These are phyloP conservation scores for Epinephelus fuscoguttatus DNA, from an alignment of 2,113 vertebrate species.

Conservation along the genomic window DNA sequence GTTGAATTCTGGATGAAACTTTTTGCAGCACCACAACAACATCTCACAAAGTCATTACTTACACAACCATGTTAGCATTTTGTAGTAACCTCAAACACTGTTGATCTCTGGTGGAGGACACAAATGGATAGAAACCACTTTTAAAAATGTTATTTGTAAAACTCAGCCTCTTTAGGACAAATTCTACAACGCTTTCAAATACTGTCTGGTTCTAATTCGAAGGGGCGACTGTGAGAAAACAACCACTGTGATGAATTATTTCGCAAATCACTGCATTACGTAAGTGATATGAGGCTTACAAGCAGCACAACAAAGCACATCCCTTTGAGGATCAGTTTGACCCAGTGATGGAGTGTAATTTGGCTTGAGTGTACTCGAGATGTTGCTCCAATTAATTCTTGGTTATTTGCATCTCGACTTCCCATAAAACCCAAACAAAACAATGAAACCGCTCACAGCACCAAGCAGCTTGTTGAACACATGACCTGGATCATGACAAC, in stretches of 20 bases:
- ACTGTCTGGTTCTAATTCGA: background rate
- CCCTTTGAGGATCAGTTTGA: slow-evolving; percentile 42
- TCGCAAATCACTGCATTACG: slow-evolving; percentile 17
- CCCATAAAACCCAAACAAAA: slow-evolving; percentile 28
- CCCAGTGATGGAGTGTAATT: slow-evolving; percentile 31
- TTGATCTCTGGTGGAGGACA: background rate
- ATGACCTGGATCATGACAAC: slow-evolving; percentile 37
- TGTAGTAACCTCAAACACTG: background rate
- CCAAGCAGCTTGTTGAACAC: slow-evolving; percentile 2
- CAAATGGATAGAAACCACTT: background rate
- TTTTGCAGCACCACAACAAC: background rate
- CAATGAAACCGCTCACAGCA: background rate
- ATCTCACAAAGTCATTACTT: background rate
- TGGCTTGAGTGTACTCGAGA: slow-evolving; percentile 16
- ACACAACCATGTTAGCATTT: background rate
- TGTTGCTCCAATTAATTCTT: slow-evolving; percentile 9
- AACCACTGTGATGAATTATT: background rate
- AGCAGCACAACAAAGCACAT: slow-evolving; percentile 24
- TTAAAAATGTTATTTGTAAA: background rate
- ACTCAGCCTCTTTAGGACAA: background rate
- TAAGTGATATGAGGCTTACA: slow-evolving; percentile 25
- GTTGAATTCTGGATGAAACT: background rate
- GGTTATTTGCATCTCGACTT: slow-evolving; percentile 32
- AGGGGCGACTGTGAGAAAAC: slow-evolving; percentile 1
- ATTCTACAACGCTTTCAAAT: background rate